Base-by-base conservation (phyloP, 2,113 vertebrate genomes). In the Coracopsis vasa region DNA sequence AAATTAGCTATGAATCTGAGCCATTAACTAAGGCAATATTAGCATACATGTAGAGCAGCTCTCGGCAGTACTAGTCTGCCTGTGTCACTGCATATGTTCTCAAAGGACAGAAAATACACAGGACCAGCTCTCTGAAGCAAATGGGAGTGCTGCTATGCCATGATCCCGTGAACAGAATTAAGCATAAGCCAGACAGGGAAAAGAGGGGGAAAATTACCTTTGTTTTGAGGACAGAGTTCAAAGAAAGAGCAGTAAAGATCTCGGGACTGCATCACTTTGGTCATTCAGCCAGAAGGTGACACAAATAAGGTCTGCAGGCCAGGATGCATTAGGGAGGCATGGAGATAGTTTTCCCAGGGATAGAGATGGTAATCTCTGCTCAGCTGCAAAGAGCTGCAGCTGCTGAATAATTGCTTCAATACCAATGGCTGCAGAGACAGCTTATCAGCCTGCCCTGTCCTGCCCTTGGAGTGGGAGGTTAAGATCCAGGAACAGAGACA, bases 351-450 rank as follows among this genome's bases (percentile, higher is more conserved):
- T 95, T 95, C 87, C 85, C 75, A 93, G 83, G 87, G 37, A 56
- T 28, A 74, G 90, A 94, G 92, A 95, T 93, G 70, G 84, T 67
- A 95, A 97, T 97, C 95, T 95, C 84, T 71, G 91, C 89, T 92
- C 93, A 90, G 88, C 95, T 86, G 72, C 90, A 86, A 15, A 90
- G 75, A 64, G 70, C 89, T 91, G 85, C 89, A 90, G 94, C 81
- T 95, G 95, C 64, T 92, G 90, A 91, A 56, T 41, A 88, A 96
- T 92, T 88, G 72, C 91, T 74, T 88, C 92, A 88, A 71, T 71
- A 78, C 29, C 89, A 67, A 42, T 17, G 67, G 84, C 85, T 96
- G 70, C 94, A 78, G 87, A 93, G 39, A 50, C 58, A 35, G 29
- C 50, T 97, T 96, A 97, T 97, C 97, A 92, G 67, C 64, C 84